These are phyloP conservation scores for Talpa occidentalis DNA, from an alignment of 2,113 vertebrate species.

Conservation along the genomic window DNA sequence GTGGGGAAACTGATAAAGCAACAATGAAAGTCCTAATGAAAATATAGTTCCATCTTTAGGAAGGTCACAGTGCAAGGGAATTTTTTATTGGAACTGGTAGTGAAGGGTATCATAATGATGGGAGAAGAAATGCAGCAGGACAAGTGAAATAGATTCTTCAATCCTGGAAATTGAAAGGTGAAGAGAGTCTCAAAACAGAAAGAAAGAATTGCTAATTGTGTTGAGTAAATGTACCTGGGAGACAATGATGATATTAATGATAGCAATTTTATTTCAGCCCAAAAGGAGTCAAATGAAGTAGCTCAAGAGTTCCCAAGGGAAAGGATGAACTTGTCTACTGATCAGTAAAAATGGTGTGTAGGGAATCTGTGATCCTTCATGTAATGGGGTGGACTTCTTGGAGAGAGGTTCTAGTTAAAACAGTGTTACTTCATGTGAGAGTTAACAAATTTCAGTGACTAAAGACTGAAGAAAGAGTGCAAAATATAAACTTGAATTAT, in stretches of 20 bases:
- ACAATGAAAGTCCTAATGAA: not conserved
- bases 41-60: not conserved
- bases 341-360: not conserved
- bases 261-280: not conserved
- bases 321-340: not conserved
- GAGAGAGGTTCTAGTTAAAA: not conserved
- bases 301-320: not conserved
- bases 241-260: not conserved
- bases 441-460: not conserved
- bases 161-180: not conserved
- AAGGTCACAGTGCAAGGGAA: not conserved
- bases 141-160: not conserved
- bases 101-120: not conserved
- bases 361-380: not conserved
- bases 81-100: not conserved
- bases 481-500: not conserved
- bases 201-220: not conserved
- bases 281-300: not conserved
- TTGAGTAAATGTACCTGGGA: not conserved
- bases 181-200: not conserved
- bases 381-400: not conserved
- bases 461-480: too few species aligned
- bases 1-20: not conserved
- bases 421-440: not conserved
- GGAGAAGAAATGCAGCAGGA: not conserved